phyloP scores from a whole-genome alignment of 2,888 invertebrate genomes.

The Pogonocherus hispidulus region DNA sequence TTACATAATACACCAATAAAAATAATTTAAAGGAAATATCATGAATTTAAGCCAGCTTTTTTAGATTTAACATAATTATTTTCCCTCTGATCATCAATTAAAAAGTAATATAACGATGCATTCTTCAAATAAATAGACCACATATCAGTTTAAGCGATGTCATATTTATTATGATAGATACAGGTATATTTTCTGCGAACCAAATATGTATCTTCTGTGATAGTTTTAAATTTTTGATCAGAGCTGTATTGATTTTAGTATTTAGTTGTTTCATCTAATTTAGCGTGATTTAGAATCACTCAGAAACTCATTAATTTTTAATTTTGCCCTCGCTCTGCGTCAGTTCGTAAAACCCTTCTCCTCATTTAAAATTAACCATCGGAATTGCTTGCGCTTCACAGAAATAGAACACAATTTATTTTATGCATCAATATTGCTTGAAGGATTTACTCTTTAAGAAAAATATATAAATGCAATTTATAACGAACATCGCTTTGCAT shows the following conservation, averaged over 20 bases:
- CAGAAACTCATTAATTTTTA: conserved; percentile 8
- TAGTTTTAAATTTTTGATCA: too few relatives aligned
- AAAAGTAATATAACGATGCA: too few relatives aligned
- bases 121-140: too few relatives aligned
- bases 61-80: too few relatives aligned
- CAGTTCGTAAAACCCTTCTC: conserved; percentile 4
- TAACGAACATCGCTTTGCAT: background rate
- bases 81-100: too few relatives aligned
- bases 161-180: too few relatives aligned
- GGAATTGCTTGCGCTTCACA: background rate
- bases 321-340: background rate
- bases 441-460: background rate
- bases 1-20: too few relatives aligned
- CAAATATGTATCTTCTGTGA: too few relatives aligned
- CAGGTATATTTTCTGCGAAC: too few relatives aligned
- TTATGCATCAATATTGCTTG: background rate
- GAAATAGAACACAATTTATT: conserved; percentile 9
- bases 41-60: too few relatives aligned
- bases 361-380: conserved; percentile 9
- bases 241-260: background rate
- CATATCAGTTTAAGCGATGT: too few relatives aligned
- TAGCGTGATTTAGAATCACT: conserved; percentile 1
- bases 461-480: background rate
- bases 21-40: too few relatives aligned
- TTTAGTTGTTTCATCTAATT: background rate